phyloP scores from a whole-genome alignment of 1,140 invertebrate genomes.

The Diabrotica virgifera region DNA sequence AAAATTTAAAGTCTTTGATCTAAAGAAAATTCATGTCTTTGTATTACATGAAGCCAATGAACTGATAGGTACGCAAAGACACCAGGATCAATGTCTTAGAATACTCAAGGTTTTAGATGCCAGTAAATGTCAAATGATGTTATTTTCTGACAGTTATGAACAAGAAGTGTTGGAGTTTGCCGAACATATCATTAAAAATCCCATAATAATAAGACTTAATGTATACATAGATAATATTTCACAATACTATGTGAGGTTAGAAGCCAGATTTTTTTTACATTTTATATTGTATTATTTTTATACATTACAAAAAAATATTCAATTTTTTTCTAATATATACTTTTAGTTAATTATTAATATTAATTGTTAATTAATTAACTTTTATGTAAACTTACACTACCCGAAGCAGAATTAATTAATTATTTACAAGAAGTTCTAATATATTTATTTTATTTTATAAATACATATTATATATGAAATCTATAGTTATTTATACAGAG shows the following conservation, averaged over 20 bases:
- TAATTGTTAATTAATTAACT: too few relatives aligned
- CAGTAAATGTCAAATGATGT: constrained; percentile 71
- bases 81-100: constrained; percentile 94
- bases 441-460: too few relatives aligned
- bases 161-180: constrained; percentile 95
- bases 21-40: constrained; percentile 87
- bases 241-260: constrained; percentile 88
- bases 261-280: too few relatives aligned
- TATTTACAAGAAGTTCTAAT: too few relatives aligned
- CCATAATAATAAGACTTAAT: constrained; percentile 86
- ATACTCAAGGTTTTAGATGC: constrained; percentile 71
- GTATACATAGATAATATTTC: constrained; percentile 96
- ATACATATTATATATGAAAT: too few relatives aligned
- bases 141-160: constrained; percentile 98
- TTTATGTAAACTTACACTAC: too few relatives aligned
- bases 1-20: constrained; percentile 84
- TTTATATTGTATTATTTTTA: too few relatives aligned
- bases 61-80: constrained; percentile 97
- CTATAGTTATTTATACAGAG: too few relatives aligned
- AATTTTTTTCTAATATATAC: too few relatives aligned
- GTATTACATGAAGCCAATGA: constrained; percentile 98
- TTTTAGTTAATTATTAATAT: too few relatives aligned
- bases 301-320: too few relatives aligned
- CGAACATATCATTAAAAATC: constrained; percentile 88
- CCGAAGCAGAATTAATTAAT: too few relatives aligned